phyloP scores from a whole-genome alignment of 2,888 invertebrate species.

The Eilema griseolum region DNA sequence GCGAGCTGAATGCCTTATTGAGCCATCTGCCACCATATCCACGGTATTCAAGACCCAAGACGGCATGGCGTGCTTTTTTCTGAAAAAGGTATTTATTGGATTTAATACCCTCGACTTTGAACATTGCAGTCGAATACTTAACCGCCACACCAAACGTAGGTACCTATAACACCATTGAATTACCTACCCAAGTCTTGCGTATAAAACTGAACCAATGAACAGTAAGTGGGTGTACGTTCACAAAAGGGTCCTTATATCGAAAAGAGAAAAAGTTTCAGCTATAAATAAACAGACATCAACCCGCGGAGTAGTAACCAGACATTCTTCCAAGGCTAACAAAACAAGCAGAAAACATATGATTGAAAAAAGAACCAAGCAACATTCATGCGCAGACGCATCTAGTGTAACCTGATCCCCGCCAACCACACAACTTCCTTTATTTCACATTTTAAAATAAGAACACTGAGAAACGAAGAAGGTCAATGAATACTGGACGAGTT shows the following conservation, averaged over 20 bases:
- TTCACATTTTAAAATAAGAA: slow-evolving; percentile 65
- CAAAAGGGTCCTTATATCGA: slow-evolving; percentile 36
- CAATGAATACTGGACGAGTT: slow-evolving; percentile 59
- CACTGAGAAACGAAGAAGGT: slow-evolving; percentile 57
- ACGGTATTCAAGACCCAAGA: too few relatives aligned
- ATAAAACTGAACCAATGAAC: slow-evolving; percentile 8
- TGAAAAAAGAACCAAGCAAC: slow-evolving; percentile 77
- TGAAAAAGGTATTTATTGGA: too few relatives aligned
- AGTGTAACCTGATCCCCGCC: slow-evolving; percentile 62
- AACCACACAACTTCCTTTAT: slow-evolving; percentile 68
- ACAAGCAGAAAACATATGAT: slow-evolving; percentile 83
- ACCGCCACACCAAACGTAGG: too few relatives aligned
- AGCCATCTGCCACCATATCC: too few relatives aligned
- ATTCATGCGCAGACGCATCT: slow-evolving; percentile 59
- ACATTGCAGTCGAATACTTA: too few relatives aligned
- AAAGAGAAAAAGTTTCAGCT: slow-evolving; percentile 61
- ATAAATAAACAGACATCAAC: slow-evolving; percentile 76
- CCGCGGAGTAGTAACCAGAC: slow-evolving; percentile 76
- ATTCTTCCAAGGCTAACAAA: slow-evolving; percentile 83
- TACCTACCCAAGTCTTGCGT: not conserved
- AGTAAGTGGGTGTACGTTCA: slow-evolving; percentile 35
- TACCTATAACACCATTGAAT: not conserved
- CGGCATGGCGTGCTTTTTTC: too few relatives aligned
- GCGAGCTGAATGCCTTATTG: too few relatives aligned
- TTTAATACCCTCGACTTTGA: too few relatives aligned